These are phyloP conservation scores for Forbesichthys agassizii DNA, from an alignment of 2,113 vertebrate genomes.

Conservation along the genomic window DNA sequence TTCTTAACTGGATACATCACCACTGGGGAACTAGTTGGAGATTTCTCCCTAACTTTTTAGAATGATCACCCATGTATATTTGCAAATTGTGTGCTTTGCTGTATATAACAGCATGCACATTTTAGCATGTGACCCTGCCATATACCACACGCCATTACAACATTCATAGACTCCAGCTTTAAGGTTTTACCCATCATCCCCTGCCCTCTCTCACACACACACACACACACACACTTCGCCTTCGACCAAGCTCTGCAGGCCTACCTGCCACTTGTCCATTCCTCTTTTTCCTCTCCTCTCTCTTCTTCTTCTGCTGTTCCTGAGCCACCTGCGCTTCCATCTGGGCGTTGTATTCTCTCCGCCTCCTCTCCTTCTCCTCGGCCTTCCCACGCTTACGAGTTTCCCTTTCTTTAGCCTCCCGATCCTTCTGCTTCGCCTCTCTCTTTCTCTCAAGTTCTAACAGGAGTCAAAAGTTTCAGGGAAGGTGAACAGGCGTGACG, in stretches of 20 bases:
- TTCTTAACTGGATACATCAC: background rate
- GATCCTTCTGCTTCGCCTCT: conserved; percentile 86
- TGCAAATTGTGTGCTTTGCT: too few relatives aligned
- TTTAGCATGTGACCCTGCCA: too few relatives aligned
- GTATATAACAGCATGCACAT: too few relatives aligned
- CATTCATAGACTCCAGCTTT: too few relatives aligned
- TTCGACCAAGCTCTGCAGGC: background rate
- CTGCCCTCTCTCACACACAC: too few relatives aligned
- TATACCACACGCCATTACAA: too few relatives aligned
- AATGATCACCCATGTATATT: too few relatives aligned
- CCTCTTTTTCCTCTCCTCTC: conserved; percentile 84
- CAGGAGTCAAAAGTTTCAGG: background rate
- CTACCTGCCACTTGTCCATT: conserved; percentile 80
- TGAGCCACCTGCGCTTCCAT: conserved; percentile 73
- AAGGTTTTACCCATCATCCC: too few relatives aligned
- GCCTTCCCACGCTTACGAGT: conserved; percentile 90
- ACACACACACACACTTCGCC: too few relatives aligned
- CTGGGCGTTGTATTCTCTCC: conserved; percentile 89
- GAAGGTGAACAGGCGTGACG: too few relatives aligned
- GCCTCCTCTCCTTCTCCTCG: conserved; percentile 91
- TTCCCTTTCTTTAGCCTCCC: conserved; percentile 88
- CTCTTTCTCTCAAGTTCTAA: conserved; percentile 89
- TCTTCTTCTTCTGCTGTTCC: conserved; percentile 83
- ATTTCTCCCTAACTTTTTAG: background rate
- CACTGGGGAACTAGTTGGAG: background rate